phyloP scores from a whole-genome alignment of 2,113 vertebrate genomes.

The Tyrannus savana region DNA sequence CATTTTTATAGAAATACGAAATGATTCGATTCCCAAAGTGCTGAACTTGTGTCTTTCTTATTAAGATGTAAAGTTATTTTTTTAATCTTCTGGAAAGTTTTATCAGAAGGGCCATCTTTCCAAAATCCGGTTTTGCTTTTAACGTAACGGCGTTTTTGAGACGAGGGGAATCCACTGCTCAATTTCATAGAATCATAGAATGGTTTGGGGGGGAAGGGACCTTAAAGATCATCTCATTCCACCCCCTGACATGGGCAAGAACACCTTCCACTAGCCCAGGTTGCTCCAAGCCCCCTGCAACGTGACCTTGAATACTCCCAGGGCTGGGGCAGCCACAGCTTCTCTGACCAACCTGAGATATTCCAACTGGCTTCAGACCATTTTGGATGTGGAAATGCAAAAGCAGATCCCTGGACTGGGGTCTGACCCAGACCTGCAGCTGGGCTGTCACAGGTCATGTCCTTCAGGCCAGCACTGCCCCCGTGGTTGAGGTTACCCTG shows the following conservation, averaged over 20 bases:
- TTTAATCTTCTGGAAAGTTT: neutral
- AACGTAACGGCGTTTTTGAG: neutral
- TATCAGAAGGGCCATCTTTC: neutral
- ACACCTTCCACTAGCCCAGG: neutral
- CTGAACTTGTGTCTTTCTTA: neutral
- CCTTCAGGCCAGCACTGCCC: neutral
- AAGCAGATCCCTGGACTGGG: accelerated
- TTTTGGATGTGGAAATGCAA: neutral
- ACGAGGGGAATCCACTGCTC: neutral
- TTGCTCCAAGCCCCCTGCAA: neutral
- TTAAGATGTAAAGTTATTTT: neutral
- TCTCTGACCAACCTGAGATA: neutral
- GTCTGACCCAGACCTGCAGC: neutral
- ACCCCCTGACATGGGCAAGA: neutral
- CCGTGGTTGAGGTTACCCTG: neutral
- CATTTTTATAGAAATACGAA: neutral
- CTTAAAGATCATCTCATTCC: accelerated
- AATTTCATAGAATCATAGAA: neutral
- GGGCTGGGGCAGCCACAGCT: neutral
- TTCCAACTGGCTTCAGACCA: neutral
- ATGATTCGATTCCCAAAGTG: neutral
- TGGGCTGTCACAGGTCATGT: neutral
- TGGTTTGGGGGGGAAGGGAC: neutral
- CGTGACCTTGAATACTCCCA: neutral
- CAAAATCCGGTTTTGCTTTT: neutral